Base-by-base conservation (phyloP, 35 echinoderm and acorn worm genomes). In the Holothuria glaberrima region DNA sequence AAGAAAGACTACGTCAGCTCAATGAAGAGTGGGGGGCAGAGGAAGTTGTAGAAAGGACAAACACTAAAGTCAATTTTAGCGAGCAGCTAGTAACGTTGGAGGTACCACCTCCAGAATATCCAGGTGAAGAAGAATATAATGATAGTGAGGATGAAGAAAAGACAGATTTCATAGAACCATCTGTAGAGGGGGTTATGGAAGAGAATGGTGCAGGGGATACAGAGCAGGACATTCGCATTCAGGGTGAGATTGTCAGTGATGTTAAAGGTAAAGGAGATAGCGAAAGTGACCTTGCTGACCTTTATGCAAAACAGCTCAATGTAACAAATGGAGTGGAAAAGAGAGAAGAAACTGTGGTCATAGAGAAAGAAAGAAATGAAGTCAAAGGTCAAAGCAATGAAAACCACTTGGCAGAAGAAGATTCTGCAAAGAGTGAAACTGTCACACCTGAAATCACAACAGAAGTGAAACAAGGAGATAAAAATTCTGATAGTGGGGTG, bases 11-110 rank as follows among this genome's bases (percentile, higher is more conserved):
- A 2, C 48, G 61, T 26, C 63, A 94, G 59, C 59, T 94, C 26
- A 97, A 97, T 59, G 95, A 88, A 63, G 92, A 97, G 57, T 84
- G 93, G 48, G 92, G 68, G 29, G 78, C 59, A 14, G 92, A 94
- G 59, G 92, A 80, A 45, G 75, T 65, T 13, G 81, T 87, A 44
- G 95, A 92, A 45, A 97, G 90, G 64, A 97, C 86, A 67, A 89
- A 97, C 36, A 90, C 92, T 13, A 94, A 91, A 58, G 95, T 97
- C 18, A 89, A 57, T 20, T 97, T 97, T 58, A 94, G 74, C 21
- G 95, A 97, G 57, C 67, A 94, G 13, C 25, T 97, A 24, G 80
- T 94, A 0, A 76, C 75, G 16, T 57, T 91, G 45, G 89, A 68
- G 52, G 78, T 88, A 29, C 89, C 89, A 58, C 86, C 89, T 58